phyloP scores from a whole-genome alignment of 2,113 vertebrate genomes.

The Daphoenositta chrysoptera region DNA sequence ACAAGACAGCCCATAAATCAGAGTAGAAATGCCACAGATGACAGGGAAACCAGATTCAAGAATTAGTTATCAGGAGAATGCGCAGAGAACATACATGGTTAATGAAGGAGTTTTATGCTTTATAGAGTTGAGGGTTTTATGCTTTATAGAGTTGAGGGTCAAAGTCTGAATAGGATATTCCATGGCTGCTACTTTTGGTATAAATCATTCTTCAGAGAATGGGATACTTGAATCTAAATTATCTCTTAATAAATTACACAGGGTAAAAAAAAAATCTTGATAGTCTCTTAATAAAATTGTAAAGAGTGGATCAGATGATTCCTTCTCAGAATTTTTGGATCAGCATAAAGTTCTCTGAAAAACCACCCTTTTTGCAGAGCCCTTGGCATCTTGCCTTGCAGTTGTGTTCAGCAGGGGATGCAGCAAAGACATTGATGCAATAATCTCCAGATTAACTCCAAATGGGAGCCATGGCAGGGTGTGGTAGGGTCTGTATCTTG shows the following conservation, averaged over 20 bases:
- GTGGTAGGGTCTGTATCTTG: not conserved
- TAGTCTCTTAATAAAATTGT: not conserved
- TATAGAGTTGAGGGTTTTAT: not conserved
- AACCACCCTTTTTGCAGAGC: not conserved
- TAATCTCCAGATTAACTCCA: fast-evolving
- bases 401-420: not conserved
- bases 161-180: not conserved
- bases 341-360: not conserved
- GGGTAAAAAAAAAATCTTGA: not conserved
- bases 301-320: not conserved
- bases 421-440: fast-evolving
- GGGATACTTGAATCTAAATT: not conserved
- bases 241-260: not conserved
- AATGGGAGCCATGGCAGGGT: not conserved
- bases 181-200: not conserved
- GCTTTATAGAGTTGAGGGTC: not conserved
- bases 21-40: not conserved
- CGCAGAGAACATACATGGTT: not conserved
- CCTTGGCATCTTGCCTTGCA: not conserved
- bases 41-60: not conserved
- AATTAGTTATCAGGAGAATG: not conserved
- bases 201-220: not conserved
- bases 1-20: not conserved
- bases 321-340: not conserved
- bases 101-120: not conserved